phyloP scores from a whole-genome alignment of 2,888 invertebrate species.

The Frankliniella intonsa region DNA sequence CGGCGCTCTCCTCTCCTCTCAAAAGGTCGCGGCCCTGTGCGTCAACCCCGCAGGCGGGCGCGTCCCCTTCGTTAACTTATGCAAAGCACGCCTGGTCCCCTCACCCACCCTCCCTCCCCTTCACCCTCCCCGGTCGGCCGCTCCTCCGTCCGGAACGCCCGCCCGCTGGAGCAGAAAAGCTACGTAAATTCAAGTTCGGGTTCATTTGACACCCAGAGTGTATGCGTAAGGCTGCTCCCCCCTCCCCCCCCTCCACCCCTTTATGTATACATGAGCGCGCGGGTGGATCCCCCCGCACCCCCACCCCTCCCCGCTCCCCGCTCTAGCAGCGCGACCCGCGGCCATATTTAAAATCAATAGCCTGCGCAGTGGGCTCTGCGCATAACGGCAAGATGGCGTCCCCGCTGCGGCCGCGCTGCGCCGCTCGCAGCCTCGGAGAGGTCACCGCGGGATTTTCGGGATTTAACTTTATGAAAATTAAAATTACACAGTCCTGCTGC shows the following conservation, averaged over 20 bases:
- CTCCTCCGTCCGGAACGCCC: not conserved
- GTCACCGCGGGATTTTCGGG: too few relatives aligned
- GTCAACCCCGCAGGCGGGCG: not conserved
- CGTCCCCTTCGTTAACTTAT: slow-evolving; percentile 12
- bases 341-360: slow-evolving; percentile 27
- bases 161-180: slow-evolving; percentile 15
- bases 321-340: not conserved
- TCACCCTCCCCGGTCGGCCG: not conserved
- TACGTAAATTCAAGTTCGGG: slow-evolving; percentile 17
- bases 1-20: not conserved
- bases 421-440: not conserved
- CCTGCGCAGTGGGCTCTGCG: not conserved
- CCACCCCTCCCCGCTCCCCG: not conserved
- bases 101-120: not conserved
- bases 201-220: slow-evolving; percentile 18
- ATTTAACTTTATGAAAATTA: too few relatives aligned
- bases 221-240: not conserved
- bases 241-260: not conserved
- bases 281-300: not conserved
- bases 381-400: slow-evolving; percentile 13
- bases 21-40: not conserved
- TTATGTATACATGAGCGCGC: slow-evolving; percentile 16
- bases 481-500: too few relatives aligned
- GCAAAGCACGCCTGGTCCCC: not conserved
- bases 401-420: not conserved